Base-by-base conservation (phyloP, 1,140 invertebrate species). In the Dreissena rostriformis region DNA sequence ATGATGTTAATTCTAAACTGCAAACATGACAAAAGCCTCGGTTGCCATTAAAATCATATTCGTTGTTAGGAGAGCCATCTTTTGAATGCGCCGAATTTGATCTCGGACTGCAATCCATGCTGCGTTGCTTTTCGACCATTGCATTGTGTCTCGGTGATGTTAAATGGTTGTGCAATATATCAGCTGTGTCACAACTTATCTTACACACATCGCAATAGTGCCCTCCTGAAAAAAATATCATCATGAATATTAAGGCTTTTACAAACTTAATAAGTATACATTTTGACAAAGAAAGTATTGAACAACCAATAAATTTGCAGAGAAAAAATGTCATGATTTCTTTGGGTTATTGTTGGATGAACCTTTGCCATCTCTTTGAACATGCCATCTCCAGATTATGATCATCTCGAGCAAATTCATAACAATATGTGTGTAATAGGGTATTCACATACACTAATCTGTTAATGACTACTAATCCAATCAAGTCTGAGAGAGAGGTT, bases 71-170 rank as follows among this genome's bases (percentile, higher is more conserved):
- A 4, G 28, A 19, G 49, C 29, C 0, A 17, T 19, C 15, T 17
- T 66, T 52, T 24, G 24, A 22, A 61, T n/a, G 53, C 22, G 57
- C 11, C 29, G 11, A 65, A 7, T 15, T 12, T 76, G 53, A 29
- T 28, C 6, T 61, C 8, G 14, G 7, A 75, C 19, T 68, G 8
- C n/a, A 39, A 57, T 28, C n/a, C 72, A 68, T 39, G 0, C 24
- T 12, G 19, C 24, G 65, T 19, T 77, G 52, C 26, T 84, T 84
- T 51, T 77, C 67, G 29, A 55, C 73, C 14, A 22, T 84, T 49
- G 82, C 82, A 19, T 39, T 15, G 72, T 84, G 82, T 49, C 82
- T 19, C 1, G 82, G 82, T 8, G 74, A 77, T 39, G 49, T n/a
- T 5, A 10, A 4, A 63, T 84, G 82, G n/a, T 28, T 26, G 14